phyloP scores from a whole-genome alignment of 2,888 invertebrate species.

The Cyrtodaria siliqua region DNA sequence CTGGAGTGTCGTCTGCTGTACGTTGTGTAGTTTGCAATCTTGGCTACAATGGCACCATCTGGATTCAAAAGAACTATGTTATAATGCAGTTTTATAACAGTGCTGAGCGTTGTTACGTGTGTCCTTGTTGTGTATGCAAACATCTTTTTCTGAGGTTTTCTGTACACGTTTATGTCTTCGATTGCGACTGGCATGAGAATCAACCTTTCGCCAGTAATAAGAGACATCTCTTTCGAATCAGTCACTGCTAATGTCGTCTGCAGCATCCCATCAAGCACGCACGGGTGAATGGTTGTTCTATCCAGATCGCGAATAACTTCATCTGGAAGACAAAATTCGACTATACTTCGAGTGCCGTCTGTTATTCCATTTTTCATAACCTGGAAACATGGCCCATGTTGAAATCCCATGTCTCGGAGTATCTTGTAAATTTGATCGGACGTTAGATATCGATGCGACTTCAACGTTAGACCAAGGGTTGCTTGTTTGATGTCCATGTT shows the following conservation, averaged over 20 bases:
- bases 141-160: background rate
- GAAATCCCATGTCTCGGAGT: conserved; percentile 8
- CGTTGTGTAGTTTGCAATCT: background rate
- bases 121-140: background rate
- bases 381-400: conserved; percentile 3
- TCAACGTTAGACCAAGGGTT: too few relatives aligned
- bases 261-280: conserved; percentile 3
- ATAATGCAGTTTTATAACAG: background rate
- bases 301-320: background rate
- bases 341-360: background rate
- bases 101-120: background rate
- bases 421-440: background rate
- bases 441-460: background rate
- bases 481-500: background rate
- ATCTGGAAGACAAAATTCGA: background rate
- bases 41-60: background rate
- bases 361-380: background rate
- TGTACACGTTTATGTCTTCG: background rate
- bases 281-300: conserved; percentile 14
- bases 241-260: background rate
- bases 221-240: background rate
- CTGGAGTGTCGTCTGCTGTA: background rate
- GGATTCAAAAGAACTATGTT: background rate
- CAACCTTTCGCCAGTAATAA: background rate
- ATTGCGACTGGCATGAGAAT: background rate